Base-by-base conservation (phyloP, 2,888 invertebrate species). In the Lasioglossum vierecki region DNA sequence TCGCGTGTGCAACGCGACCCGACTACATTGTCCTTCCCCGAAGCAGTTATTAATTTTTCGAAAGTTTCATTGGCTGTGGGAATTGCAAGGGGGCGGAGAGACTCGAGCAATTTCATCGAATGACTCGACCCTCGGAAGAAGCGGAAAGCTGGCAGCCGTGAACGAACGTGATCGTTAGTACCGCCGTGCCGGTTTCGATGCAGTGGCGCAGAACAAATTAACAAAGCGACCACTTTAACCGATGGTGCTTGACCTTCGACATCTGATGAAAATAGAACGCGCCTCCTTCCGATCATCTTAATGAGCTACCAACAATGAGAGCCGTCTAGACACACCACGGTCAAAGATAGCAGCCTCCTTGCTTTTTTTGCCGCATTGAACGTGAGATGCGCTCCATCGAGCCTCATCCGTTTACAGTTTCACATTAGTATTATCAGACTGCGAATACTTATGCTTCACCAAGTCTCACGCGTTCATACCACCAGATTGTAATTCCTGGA, bases 161-260 rank as follows among this genome's bases (percentile, higher is more conserved):
- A 39, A 39, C 44, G 57, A 60, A 68, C 30, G 63, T 71, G 80
- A 60, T 74, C 72, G 80, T 68, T 82, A 57, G 39, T 68, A 39
- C 49, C 39, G 74, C 77, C 46, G 46, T 22, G 76, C 71, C 53
- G 41, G 60, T 68, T 63, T 79, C 57, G 72, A 73, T 86, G 80
- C 41, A 70, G 49, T 71, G 79, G 66, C 60, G 76, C 53, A 39
- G 73, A 44, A 63, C n/a, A 83, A 83, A 85, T 83, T 84, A 84
- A 88, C 84, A 87, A 84, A 76, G 26, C 63, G 76, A 74, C 49
- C 39, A 81, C 88, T 85, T 88, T 53, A 68, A 80, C 39, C 63
- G 77, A 85, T 1, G 82, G 77, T 68, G 72, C 80, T 80, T 83
- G 87, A 88, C 79, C 85, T 79, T 80, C 82, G 73, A 79, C 83